phyloP scores from a whole-genome alignment of 2,113 vertebrate genomes.

The Prunella himalayana region DNA sequence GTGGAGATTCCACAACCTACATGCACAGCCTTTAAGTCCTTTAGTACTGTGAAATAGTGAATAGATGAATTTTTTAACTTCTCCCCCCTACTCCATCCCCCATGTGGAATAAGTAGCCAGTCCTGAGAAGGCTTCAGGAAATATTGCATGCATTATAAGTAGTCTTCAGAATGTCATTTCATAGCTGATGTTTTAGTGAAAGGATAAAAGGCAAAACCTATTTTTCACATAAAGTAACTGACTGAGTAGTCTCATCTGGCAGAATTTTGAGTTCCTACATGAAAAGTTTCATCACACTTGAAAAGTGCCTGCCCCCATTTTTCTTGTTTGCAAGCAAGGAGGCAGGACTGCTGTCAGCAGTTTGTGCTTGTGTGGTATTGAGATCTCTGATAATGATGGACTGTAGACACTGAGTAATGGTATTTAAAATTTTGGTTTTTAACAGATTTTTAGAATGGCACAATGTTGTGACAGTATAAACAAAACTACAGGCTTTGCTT shows the following conservation, averaged over 20 bases:
- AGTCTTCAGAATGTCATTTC: background rate
- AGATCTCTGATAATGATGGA: background rate
- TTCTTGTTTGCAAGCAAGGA: background rate
- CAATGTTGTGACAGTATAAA: background rate
- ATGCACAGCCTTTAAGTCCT: background rate
- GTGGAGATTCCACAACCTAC: background rate
- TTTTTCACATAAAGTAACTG: background rate
- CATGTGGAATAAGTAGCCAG: background rate
- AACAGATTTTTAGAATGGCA: background rate
- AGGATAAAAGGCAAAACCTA: background rate
- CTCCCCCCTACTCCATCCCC: accelerated
- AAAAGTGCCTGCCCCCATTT: background rate
- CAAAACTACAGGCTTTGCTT: background rate
- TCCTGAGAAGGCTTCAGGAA: background rate
- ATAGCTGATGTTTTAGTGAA: background rate
- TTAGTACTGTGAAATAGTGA: background rate
- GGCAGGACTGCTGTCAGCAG: background rate
- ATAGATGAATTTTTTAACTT: background rate
- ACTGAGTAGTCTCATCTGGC: background rate
- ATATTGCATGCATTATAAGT: background rate
- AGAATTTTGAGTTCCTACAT: background rate
- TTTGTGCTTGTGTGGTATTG: background rate
- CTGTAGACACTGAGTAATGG: background rate
- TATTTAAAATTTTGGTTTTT: background rate
- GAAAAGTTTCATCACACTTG: background rate